phyloP scores from a whole-genome alignment of 2,797 vertebrate genomes.

The Rachycentron canadum region DNA sequence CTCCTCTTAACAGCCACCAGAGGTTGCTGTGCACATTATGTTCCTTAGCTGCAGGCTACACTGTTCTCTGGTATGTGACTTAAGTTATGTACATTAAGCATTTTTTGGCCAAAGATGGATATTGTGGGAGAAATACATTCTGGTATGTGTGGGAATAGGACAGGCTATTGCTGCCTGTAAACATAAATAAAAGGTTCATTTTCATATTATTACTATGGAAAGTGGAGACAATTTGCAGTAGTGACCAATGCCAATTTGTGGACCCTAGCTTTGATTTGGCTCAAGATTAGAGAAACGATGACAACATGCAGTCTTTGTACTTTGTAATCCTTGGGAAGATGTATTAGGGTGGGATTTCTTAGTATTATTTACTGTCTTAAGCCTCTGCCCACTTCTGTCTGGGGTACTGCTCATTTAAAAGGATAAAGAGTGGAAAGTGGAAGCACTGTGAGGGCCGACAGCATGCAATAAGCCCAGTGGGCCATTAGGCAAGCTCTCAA shows the following conservation, averaged over 20 bases:
- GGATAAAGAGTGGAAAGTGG: constrained; percentile 64
- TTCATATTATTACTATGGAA: constrained; percentile 56
- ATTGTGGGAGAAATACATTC: constrained; percentile 49
- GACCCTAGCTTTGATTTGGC: constrained; percentile 54
- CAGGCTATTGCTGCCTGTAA: constrained; percentile 38
- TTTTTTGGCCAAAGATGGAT: constrained; percentile 47
- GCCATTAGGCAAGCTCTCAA: constrained; percentile 60
- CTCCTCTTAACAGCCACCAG: constrained; percentile 75
- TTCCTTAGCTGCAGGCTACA: constrained; percentile 14
- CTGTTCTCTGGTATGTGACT: constrained; percentile 9
- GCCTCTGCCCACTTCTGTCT: constrained; percentile 53
- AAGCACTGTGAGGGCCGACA: constrained; percentile 47
- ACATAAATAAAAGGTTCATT: constrained; percentile 52
- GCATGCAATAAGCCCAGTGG: constrained; percentile 51
- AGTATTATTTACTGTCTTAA: constrained; percentile 56
- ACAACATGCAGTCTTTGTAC: constrained; percentile 58
- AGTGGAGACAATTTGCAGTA: constrained; percentile 21
- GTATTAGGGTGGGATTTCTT: constrained; percentile 46
- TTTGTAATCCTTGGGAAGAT: constrained; percentile 43
- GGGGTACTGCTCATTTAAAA: constrained; percentile 52
- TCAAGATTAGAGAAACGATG: constrained; percentile 49
- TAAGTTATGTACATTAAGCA: constrained; percentile 35
- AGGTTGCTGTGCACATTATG: constrained; percentile 76
- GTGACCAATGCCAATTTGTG: constrained; percentile 39
- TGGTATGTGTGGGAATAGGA: constrained; percentile 53